phyloP scores from a whole-genome alignment of 2,888 invertebrate species.

The Idaea aversata region DNA sequence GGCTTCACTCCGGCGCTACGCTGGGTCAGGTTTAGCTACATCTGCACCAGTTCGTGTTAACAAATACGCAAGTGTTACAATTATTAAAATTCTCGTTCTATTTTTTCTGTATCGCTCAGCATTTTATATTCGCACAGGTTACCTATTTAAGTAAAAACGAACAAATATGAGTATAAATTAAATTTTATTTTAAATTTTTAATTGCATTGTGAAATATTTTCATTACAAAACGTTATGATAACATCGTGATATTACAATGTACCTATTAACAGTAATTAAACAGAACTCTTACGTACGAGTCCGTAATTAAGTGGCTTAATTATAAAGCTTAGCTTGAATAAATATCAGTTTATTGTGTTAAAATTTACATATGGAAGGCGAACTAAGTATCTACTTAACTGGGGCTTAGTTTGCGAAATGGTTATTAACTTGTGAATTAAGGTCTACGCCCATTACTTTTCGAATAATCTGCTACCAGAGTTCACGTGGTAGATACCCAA shows the following conservation, averaged over 20 bases:
- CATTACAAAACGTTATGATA: not conserved
- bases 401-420: not conserved
- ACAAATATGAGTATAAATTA: not conserved
- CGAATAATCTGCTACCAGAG: not conserved
- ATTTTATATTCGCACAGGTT: too few species aligned
- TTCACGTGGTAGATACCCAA: too few species aligned
- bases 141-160: too few species aligned
- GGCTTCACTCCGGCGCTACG: too few species aligned
- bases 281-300: constrained; percentile 5
- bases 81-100: too few species aligned
- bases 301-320: constrained; percentile 17
- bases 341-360: constrained; percentile 20
- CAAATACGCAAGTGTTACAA: too few species aligned
- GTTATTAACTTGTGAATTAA: not conserved
- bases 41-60: too few species aligned
- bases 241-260: constrained; percentile 4
- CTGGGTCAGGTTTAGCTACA: too few species aligned
- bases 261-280: constrained; percentile 7
- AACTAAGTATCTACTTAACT: not conserved
- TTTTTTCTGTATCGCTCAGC: too few species aligned
- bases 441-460: not conserved
- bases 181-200: not conserved
- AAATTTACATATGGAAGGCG: constrained; percentile 1
- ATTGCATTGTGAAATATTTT: not conserved
- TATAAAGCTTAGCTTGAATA: constrained; percentile 20